phyloP scores from a whole-genome alignment of 2,888 invertebrate species.

The Strigamia transsilvanica region DNA sequence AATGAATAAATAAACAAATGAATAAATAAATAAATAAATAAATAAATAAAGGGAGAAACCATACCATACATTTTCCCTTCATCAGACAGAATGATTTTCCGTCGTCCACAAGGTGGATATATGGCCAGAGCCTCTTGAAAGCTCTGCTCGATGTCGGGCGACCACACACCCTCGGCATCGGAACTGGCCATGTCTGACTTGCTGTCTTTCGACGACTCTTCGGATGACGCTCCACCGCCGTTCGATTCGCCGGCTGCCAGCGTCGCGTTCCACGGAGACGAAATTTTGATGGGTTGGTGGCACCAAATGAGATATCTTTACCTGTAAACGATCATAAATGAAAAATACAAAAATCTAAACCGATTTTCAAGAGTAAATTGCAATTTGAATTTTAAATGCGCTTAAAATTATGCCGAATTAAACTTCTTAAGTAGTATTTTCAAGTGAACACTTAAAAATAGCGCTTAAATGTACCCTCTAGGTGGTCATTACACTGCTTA shows the following conservation, averaged over 20 bases:
- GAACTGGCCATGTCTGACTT: slow-evolving; percentile 79
- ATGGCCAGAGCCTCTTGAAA: slow-evolving; percentile 99
- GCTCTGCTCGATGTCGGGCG: slow-evolving; percentile 99
- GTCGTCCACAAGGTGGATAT: slow-evolving; percentile 98
- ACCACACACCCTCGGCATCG: slow-evolving; percentile 99
- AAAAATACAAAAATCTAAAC: too few species aligned
- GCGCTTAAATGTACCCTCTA: too few species aligned
- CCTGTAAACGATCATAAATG: too few species aligned
- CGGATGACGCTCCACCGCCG: slow-evolving; percentile 53
- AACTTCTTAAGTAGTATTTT: too few species aligned
- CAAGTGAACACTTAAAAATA: too few species aligned
- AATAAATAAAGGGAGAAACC: slow-evolving; percentile 67
- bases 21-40: too few species aligned
- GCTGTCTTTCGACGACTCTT: slow-evolving; percentile 72
- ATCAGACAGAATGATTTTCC: slow-evolving; percentile 99
- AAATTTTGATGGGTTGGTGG: slow-evolving; percentile 79
- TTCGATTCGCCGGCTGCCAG: slow-evolving; percentile 77
- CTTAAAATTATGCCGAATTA: too few species aligned
- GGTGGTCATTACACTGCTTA: too few species aligned
- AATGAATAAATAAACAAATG: too few species aligned
- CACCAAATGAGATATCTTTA: too few species aligned
- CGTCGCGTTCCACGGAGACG: slow-evolving; percentile 95
- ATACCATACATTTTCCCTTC: slow-evolving; percentile 99
- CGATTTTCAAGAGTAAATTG: too few species aligned
- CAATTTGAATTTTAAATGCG: too few species aligned